Evolutionary conservation across 2,888 invertebrate genomes (phyloP).

Genomic region (Drosophila austrosaltans): DNA sequence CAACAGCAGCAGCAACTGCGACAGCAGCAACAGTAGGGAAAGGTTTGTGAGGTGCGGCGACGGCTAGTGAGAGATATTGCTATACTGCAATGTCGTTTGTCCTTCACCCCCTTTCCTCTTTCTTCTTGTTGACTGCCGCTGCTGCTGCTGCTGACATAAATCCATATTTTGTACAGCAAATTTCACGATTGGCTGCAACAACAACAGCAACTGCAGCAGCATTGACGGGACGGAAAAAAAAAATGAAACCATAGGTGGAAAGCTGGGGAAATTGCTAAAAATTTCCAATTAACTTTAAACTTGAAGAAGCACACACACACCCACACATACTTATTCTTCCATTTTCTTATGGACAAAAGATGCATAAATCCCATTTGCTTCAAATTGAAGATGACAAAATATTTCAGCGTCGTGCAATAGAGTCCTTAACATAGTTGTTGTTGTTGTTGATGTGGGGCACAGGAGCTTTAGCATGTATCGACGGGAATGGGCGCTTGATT

Average conservation of each 20-base stretch:
- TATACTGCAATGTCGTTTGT: conserved; percentile 61
- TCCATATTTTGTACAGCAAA: conserved; percentile 74
- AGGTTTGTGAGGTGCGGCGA: background rate
- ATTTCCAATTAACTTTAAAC: conserved; percentile 75
- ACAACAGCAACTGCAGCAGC: background rate
- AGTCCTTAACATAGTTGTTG: conserved; percentile 4
- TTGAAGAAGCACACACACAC: conserved; percentile 43
- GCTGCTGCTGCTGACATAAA: conserved; percentile 68
- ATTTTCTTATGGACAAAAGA: conserved; percentile 39
- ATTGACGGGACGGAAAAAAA: conserved; percentile 2
- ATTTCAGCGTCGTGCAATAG: conserved; percentile 38
- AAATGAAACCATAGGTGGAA: conserved; percentile 47
- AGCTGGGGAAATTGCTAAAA: conserved; percentile 65
- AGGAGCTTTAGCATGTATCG: background rate
- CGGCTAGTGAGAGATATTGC: conserved; percentile 32
- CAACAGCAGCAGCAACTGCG: background rate
- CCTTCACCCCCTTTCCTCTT: conserved; percentile 45
- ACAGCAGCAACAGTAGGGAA: background rate
- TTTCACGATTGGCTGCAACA: conserved; percentile 66
- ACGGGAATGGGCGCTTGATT: background rate
- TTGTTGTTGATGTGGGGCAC: background rate
- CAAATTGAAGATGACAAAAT: conserved; percentile 71
- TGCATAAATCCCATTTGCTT: conserved; percentile 70
- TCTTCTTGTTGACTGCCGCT: conserved; percentile 23
- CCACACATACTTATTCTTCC: background rate